These are phyloP conservation scores for Cheirogaleus major DNA, from an alignment of 2,797 vertebrate species.

Conservation along the genomic window DNA sequence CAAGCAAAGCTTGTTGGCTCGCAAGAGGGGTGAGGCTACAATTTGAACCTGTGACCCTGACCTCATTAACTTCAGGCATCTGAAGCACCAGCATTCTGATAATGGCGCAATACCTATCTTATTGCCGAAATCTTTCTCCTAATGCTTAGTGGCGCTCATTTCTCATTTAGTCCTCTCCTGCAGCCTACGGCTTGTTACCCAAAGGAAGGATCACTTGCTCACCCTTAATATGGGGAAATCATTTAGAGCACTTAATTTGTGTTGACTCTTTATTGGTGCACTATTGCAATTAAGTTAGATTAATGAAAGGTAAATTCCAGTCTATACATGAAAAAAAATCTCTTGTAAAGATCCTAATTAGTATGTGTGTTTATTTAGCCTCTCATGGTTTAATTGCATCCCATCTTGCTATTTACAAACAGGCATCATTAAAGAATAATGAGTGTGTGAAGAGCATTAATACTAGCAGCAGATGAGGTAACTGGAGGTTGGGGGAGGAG, in stretches of 20 bases:
- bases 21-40: neutral
- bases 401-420: slow-evolving; percentile 90
- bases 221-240: slow-evolving; percentile 62
- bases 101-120: neutral
- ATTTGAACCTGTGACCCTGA: neutral
- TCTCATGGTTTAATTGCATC: slow-evolving; percentile 89
- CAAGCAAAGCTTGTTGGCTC: neutral
- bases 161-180: neutral
- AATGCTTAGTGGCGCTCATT: neutral
- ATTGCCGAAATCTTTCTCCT: neutral
- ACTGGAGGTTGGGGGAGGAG: neutral
- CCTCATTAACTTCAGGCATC: neutral
- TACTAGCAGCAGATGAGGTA: slow-evolving; percentile 58
- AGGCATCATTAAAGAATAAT: slow-evolving; percentile 87
- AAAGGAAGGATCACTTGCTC: slow-evolving; percentile 57
- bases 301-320: slow-evolving; percentile 91
- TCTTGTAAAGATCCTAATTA: slow-evolving; percentile 88
- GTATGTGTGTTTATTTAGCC: slow-evolving; percentile 87
- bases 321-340: slow-evolving; percentile 78
- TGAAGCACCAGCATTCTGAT: neutral
- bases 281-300: slow-evolving; percentile 88
- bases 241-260: slow-evolving; percentile 82
- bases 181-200: neutral
- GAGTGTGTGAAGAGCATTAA: slow-evolving; percentile 73
- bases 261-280: slow-evolving; percentile 83